Base-by-base conservation (phyloP, 2,888 invertebrate genomes). In the Lasius fuliginosus region DNA sequence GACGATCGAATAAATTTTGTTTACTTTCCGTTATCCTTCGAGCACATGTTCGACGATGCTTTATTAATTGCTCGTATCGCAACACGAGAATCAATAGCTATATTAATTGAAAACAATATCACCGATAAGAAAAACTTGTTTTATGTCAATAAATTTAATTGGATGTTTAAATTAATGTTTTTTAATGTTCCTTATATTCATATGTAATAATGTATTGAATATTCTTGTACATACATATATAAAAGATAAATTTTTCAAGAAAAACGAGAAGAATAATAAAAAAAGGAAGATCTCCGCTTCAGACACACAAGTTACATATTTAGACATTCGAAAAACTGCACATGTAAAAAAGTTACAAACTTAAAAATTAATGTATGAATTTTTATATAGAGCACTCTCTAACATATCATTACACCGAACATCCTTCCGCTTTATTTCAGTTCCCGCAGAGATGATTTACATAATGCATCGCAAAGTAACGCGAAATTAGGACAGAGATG, bases 371-470 rank as follows among this genome's bases (percentile, higher is more conserved):
- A 71, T 79, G 40, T 46, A 60, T 62, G 74, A 46, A 71, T 73
- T 74, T 81, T 74, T 60, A 42, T 68, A 36, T 9, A 62, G 33
- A 46, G n/a, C 8, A 49, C 49, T 18, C 36, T 73, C 58, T 46
- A 46, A 71, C 30, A 30, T 60, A 46, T 71, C 53, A 18, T 40
- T 60, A 18, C 36, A 23, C 18, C 30, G 33, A 71, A 46, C 23
- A 23, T 11, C 46, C 27, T 73, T 12, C 46, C 15, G 46, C 12
- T 46, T 81, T 73, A 81, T 73, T 73, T 36, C 23, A 60, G 56
- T 73, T 81, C 33, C 60, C 58, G 46, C 58, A 23, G 40, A 74
- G 60, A 60, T 81, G 23, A 74, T 81, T 81, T 81, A 81, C 58
- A 60, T 81, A 46, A 81, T 62, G 46, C 46, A 46, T 73, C 12